Conservation (phyloP, 2,113 vertebrate genomes). For the Tretioscincus oriximinensis region DNA sequence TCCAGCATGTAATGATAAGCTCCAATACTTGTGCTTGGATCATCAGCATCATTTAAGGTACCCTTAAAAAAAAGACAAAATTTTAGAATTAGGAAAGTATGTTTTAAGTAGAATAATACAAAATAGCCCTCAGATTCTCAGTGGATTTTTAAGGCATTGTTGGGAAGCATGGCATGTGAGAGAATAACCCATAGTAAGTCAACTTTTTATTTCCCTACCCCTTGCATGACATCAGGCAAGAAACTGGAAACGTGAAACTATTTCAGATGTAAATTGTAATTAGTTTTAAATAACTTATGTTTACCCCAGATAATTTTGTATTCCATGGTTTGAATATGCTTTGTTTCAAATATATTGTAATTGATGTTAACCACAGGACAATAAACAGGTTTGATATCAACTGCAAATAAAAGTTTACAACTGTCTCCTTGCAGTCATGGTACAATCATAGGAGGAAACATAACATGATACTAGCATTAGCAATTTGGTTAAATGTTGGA, state of each 20-base stretch:
- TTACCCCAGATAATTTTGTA: too few species aligned
- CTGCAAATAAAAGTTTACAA: not conserved
- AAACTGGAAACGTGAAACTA: not conserved
- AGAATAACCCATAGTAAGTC: not conserved
- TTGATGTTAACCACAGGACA: not conserved
- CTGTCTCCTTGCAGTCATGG: not conserved
- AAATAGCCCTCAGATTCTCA: not conserved
- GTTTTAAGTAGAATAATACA: not conserved
- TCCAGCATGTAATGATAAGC: conserved; percentile 86
- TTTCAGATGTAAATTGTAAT: too few species aligned
- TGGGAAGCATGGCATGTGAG: too few species aligned
- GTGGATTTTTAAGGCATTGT: too few species aligned
- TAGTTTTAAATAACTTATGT: too few species aligned
- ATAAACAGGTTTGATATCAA: not conserved
- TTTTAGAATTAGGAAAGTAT: not conserved
- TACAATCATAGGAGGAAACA: not conserved
- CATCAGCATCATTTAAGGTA: conserved; percentile 78
- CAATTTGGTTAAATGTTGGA: too few species aligned
- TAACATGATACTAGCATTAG: too few species aligned
- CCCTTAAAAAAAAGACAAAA: conserved; percentile 68
- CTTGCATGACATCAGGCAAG: not conserved
- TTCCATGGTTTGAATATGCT: not conserved
- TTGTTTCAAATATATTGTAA: not conserved
- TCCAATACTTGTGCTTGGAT: conserved; percentile 87
- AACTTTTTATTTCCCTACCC: not conserved